A percentile compares a stretch with the other conserved stretches of the same genome.
These are phyloP conservation scores for Phoenoteleia sp. DNA, from an alignment of 2,888 invertebrate genomes.

Conservation along the genomic window DNA sequence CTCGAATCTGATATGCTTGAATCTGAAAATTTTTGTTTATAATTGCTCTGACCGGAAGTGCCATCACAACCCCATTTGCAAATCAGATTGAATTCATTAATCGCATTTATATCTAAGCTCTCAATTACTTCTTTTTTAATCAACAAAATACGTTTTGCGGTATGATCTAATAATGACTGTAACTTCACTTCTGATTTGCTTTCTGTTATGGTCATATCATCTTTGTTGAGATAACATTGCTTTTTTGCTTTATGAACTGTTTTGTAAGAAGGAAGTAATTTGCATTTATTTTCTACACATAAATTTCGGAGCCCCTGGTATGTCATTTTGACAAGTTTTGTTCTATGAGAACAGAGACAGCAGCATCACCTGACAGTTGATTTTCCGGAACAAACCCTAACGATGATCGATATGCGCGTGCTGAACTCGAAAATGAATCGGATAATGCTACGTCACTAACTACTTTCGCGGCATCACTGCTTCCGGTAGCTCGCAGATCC, in stretches of 20 bases:
- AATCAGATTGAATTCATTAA: slow-evolving; percentile 21
- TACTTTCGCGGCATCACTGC: slow-evolving; percentile 36
- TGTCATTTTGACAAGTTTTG: slow-evolving; percentile 49
- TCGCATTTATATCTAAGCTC: not conserved
- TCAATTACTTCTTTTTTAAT: slow-evolving; percentile 28
- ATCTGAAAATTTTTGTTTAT: slow-evolving; percentile 44
- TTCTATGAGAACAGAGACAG: slow-evolving; percentile 67
- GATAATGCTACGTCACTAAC: slow-evolving; percentile 35
- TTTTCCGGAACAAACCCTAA: slow-evolving; percentile 49
- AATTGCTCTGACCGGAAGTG: slow-evolving; percentile 37
- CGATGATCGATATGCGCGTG: slow-evolving; percentile 49
- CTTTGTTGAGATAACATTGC: slow-evolving; percentile 17
- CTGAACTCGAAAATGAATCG: slow-evolving; percentile 42
- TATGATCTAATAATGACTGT: slow-evolving; percentile 31
- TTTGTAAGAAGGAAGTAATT: slow-evolving; percentile 26
- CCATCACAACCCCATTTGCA: slow-evolving; percentile 37
- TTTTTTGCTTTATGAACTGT: slow-evolving; percentile 21
- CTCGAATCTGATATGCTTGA: slow-evolving; percentile 39
- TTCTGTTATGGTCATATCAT: slow-evolving; percentile 23
- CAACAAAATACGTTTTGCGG: slow-evolving; percentile 19
- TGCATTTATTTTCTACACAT: slow-evolving; percentile 27
- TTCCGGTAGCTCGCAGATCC: slow-evolving; percentile 11
- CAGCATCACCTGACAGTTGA: slow-evolving; percentile 40
- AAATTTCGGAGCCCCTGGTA: slow-evolving; percentile 39
- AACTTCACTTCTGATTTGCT: slow-evolving; percentile 26